A percentile compares a stretch with the other conserved stretches of the same genome.
These are phyloP conservation scores for Wiebesia pumilae DNA, from an alignment of 1,140 invertebrate genomes.

Conservation along the genomic window DNA sequence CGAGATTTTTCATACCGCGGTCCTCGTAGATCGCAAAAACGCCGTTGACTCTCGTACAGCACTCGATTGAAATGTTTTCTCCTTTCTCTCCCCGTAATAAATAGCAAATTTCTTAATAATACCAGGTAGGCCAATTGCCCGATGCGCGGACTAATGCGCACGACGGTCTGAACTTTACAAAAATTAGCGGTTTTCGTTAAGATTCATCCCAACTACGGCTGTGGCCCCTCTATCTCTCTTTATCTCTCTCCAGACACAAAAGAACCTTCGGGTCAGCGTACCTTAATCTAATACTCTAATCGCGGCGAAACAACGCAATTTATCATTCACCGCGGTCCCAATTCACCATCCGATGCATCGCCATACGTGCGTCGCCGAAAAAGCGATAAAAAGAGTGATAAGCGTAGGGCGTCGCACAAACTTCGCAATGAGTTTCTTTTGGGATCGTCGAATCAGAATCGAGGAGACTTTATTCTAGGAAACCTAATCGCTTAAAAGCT, in stretches of 20 bases:
- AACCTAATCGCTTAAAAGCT: background rate
- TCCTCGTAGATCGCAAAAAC: too few species aligned
- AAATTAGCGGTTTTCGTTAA: slow-evolving; percentile 13
- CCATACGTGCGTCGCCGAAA: background rate
- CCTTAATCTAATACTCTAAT: slow-evolving; percentile 46
- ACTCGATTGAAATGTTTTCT: too few species aligned
- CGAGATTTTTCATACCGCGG: too few species aligned
- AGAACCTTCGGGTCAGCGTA: slow-evolving; percentile 30
- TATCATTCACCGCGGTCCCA: slow-evolving; percentile 17
- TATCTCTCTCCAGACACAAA: background rate
- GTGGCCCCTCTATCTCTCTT: too few species aligned
- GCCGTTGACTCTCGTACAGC: too few species aligned
- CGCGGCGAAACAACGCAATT: slow-evolving; percentile 37
- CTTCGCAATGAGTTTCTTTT: slow-evolving; percentile 23
- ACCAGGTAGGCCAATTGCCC: too few species aligned
- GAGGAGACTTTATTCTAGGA: slow-evolving; percentile 16
- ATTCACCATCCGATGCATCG: background rate
- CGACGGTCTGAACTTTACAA: slow-evolving; percentile 22
- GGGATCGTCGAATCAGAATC: slow-evolving; percentile 11
- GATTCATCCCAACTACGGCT: too few species aligned
- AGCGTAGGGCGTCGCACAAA: slow-evolving; percentile 17
- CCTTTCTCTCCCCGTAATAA: too few species aligned
- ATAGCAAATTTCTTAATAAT: too few species aligned
- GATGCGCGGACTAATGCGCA: background rate
- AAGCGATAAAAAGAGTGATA: background rate